phyloP scores from a whole-genome alignment of 2,888 invertebrate species.

The Criorhina ranunculi region DNA sequence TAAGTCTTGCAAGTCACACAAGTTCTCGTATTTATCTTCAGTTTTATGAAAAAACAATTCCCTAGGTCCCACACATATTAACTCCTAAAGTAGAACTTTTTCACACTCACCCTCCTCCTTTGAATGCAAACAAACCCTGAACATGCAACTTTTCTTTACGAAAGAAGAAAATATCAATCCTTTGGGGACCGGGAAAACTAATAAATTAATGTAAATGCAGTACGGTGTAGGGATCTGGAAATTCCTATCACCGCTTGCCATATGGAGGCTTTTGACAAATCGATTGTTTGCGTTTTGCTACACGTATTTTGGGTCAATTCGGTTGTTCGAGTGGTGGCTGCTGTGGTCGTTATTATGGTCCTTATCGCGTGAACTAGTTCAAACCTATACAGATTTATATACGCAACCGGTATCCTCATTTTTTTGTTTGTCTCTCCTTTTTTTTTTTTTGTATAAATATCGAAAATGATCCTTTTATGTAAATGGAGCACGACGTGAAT shows the following conservation, averaged over 20 bases:
- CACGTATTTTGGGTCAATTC: slow-evolving; percentile 51
- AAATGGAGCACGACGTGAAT: slow-evolving; percentile 16
- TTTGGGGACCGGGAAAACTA: slow-evolving; percentile 4
- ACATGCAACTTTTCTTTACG: slow-evolving; percentile 16
- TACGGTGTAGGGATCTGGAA: slow-evolving; percentile 11
- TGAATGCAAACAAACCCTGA: not conserved
- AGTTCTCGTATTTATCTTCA: not conserved
- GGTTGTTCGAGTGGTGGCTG: not conserved
- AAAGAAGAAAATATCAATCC: slow-evolving; percentile 27
- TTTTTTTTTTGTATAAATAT: not conserved
- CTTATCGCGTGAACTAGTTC: slow-evolving; percentile 37
- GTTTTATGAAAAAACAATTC: not conserved
- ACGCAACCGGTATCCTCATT: slow-evolving; percentile 42
- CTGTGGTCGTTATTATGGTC: not conserved
- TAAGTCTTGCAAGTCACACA: not conserved
- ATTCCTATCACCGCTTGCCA: not conserved
- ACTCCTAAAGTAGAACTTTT: not conserved
- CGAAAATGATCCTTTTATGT: slow-evolving; percentile 23
- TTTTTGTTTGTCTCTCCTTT: not conserved
- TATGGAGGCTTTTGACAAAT: slow-evolving; percentile 24
- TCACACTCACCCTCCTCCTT: not conserved
- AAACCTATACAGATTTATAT: slow-evolving; percentile 27
- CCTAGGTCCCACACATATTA: not conserved
- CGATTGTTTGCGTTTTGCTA: slow-evolving; percentile 36
- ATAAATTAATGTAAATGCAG: slow-evolving; percentile 31